These are phyloP conservation scores for Callinectes sapidus DNA, from an alignment of 2,888 invertebrate species.

Conservation along the genomic window DNA sequence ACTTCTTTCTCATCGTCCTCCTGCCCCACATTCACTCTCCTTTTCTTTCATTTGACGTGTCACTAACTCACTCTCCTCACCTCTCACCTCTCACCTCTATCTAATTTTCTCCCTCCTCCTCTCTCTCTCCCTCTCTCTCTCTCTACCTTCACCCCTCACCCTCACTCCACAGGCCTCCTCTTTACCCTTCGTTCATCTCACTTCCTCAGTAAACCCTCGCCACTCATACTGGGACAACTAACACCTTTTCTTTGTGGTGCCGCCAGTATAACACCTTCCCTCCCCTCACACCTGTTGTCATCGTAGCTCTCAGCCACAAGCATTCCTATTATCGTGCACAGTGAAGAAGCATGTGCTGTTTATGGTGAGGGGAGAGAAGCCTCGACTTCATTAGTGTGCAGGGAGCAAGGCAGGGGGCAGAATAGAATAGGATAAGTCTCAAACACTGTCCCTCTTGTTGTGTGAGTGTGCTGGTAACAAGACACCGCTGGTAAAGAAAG, in stretches of 20 bases:
- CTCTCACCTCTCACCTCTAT: neutral
- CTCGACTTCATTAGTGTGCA: neutral
- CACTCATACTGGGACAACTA: neutral
- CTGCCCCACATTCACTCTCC: slow-evolving; percentile 10
- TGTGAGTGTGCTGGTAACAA: neutral
- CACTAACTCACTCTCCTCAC: neutral
- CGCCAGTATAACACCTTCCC: neutral
- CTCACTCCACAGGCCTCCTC: neutral
- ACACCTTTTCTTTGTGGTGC: neutral
- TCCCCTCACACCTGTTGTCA: neutral
- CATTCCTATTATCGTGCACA: neutral
- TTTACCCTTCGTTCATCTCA: neutral
- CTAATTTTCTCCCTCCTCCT: neutral
- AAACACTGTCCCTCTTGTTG: neutral
- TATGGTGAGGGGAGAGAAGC: neutral
- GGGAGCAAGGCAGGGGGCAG: neutral
- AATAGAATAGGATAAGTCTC: neutral
- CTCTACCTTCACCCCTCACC: neutral
- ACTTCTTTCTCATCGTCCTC: neutral
- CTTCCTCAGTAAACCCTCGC: neutral
- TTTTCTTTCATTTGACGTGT: neutral
- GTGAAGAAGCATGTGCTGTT: neutral
- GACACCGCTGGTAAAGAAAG: neutral
- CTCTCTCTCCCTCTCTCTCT: neutral
- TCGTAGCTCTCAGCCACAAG: neutral